phyloP scores from a whole-genome alignment of 2,888 invertebrate genomes.

The Tribolium freemani region DNA sequence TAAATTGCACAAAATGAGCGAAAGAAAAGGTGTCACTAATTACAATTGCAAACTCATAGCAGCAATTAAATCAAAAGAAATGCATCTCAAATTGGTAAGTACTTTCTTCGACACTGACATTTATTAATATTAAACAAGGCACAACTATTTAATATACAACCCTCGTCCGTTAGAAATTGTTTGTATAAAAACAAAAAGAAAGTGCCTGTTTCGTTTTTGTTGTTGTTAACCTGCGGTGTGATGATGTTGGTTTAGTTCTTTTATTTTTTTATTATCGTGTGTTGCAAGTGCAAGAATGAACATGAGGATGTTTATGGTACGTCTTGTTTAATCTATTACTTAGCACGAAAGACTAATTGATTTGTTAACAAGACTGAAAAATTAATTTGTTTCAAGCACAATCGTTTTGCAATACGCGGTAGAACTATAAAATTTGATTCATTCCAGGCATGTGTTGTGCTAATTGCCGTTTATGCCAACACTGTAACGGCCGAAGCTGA shows the following conservation, averaged over 20 bases:
- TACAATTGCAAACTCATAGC: conserved; percentile 33
- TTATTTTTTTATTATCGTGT: conserved; percentile 30
- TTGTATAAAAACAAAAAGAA: conserved; percentile 64
- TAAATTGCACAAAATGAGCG: conserved; percentile 20
- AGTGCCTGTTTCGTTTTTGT: conserved; percentile 60
- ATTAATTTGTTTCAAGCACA: conserved; percentile 16
- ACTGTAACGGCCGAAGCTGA: conserved; percentile 50
- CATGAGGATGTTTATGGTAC: conserved; percentile 47
- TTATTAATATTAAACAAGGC: conserved; percentile 58
- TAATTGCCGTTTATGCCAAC: conserved; percentile 14
- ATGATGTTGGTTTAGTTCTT: conserved; percentile 50
- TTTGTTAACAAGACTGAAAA: conserved; percentile 18
- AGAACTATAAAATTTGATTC: conserved; percentile 15
- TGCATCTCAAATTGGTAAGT: conserved; percentile 57
- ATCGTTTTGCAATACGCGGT: conserved; percentile 10
- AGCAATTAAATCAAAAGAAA: conserved; percentile 50
- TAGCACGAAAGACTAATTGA: conserved; percentile 12
- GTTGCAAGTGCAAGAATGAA: conserved; percentile 30
- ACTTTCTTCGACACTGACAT: conserved; percentile 60
- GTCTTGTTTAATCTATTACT: conserved; percentile 17
- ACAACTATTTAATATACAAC: conserved; percentile 59
- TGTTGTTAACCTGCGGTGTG: conserved; percentile 50
- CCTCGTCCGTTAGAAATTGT: conserved; percentile 56
- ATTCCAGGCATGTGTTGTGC: conserved; percentile 21
- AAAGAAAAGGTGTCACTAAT: conserved; percentile 35